phyloP scores from a whole-genome alignment of 2,888 invertebrate species.

The Tachystola acroxantha region DNA sequence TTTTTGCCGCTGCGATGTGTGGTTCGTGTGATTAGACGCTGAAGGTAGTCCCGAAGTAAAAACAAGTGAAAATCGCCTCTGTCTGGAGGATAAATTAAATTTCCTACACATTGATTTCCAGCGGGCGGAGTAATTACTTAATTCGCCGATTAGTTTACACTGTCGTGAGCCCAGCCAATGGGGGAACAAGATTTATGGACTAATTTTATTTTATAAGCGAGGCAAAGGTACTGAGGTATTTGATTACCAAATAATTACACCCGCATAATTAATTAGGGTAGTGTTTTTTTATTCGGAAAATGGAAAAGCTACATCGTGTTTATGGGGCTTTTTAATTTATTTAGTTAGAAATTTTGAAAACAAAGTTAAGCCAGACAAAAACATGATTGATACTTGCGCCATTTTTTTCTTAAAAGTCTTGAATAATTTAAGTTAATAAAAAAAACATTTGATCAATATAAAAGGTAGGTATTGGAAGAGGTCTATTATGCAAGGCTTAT shows the following conservation, averaged over 20 bases:
- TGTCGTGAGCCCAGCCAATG: conserved; percentile 41
- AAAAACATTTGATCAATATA: too few relatives aligned
- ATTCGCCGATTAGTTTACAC: conserved; percentile 65
- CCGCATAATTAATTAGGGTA: conserved; percentile 7
- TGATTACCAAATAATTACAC: conserved; percentile 29
- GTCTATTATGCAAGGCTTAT: too few relatives aligned
- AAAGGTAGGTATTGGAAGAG: too few relatives aligned
- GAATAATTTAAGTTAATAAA: too few relatives aligned
- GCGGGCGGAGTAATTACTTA: conserved; percentile 57
- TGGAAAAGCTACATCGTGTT: too few relatives aligned
- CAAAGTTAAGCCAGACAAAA: too few relatives aligned
- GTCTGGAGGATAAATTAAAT: conserved; percentile 59
- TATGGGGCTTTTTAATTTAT: too few relatives aligned
- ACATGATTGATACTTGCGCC: too few relatives aligned
- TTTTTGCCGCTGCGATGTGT: too few relatives aligned
- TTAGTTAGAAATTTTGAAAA: too few relatives aligned
- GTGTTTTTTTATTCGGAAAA: neutral
- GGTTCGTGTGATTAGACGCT: too few relatives aligned
- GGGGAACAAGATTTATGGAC: conserved; percentile 49
- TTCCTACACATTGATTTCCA: conserved; percentile 66
- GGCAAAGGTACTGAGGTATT: conserved; percentile 31
- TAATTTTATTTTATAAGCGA: conserved; percentile 47
- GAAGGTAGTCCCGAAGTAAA: conserved; percentile 34
- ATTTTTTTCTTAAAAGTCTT: too few relatives aligned
- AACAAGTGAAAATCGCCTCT: conserved; percentile 43